phyloP scores from a whole-genome alignment of 2,113 vertebrate species.

The Microtus ochrogaster region DNA sequence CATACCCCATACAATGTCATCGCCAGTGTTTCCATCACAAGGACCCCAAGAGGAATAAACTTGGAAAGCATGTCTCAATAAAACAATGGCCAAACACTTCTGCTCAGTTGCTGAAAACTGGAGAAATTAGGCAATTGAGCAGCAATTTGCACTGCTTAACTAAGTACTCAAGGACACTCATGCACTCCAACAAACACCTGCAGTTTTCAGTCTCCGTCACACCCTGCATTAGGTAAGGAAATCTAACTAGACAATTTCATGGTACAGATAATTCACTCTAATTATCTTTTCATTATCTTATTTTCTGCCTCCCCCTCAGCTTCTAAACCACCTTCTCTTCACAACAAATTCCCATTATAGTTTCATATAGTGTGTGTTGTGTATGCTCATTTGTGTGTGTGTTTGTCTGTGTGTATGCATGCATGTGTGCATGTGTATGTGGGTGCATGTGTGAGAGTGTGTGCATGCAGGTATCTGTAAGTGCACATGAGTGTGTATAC shows the following conservation, averaged over 20 bases:
- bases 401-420: not conserved
- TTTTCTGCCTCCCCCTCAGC: not conserved
- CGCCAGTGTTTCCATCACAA: not conserved
- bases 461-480: no score
- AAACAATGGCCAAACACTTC: slow-evolving; percentile 10
- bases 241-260: not conserved
- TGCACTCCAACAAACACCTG: not conserved
- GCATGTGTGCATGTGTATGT: no score
- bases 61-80: not conserved
- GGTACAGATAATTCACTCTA: not conserved
- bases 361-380: not conserved
- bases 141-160: not conserved
- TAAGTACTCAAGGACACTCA: not conserved
- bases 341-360: not conserved
- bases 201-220: not conserved
- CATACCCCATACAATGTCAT: not conserved
- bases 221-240: not conserved
- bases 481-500: not conserved
- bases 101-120: not conserved
- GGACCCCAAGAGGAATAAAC: not conserved
- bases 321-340: not conserved
- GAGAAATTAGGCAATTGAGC: not conserved
- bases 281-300: not conserved
- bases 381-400: not conserved
- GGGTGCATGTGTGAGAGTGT: not conserved